Base-by-base conservation (phyloP, 1,140 invertebrate genomes). In the Linepithema humile region DNA sequence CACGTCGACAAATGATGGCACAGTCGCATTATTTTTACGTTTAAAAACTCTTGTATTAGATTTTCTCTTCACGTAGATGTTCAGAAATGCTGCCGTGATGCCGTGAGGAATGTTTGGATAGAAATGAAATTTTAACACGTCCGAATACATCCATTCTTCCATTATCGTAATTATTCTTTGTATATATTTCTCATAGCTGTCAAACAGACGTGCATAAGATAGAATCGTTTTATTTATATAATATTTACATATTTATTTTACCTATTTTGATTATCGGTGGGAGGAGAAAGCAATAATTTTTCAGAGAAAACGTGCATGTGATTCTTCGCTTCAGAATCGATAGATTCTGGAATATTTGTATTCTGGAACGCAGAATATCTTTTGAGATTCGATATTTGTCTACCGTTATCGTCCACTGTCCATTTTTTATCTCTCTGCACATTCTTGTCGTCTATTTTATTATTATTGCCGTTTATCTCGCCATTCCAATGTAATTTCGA, bases 141-240 rank as follows among this genome's bases (percentile, higher is more conserved):
- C 29, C 6, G 74, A 74, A 80, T 91, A 91, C 2, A 92, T 23
- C 91, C 91, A 92, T 69, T 87, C 45, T 74, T 91, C 88, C 3
- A 64, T 69, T 1, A 75, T 45, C n/a, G 48, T 73, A 6, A 83
- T 4, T 17, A 82, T 75, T 72, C 43, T 53, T 0, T 82, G 23
- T 62, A 87, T 67, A 38, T 87, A 32, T 20, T 73, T 53, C 4
- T 70, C 73, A n/a, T n/a, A n/a, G n/a, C n/a, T n/a, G n/a, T n/a
- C n/a, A n/a, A n/a, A n/a, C n/a, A n/a, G n/a, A n/a, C n/a, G n/a
- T n/a, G n/a, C n/a, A n/a, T n/a, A n/a, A n/a, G n/a, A n/a, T n/a
- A n/a, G n/a, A n/a, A n/a, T n/a, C n/a, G n/a, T n/a, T n/a, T n/a
- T n/a, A n/a, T n/a, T n/a, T n/a, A n/a, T n/a, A n/a, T n/a, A n/a